Percentiles rank a stretch among this genome's conserved stretches.
phyloP scores from a whole-genome alignment of 2,113 vertebrate species.

The Trematomus loennbergii region DNA sequence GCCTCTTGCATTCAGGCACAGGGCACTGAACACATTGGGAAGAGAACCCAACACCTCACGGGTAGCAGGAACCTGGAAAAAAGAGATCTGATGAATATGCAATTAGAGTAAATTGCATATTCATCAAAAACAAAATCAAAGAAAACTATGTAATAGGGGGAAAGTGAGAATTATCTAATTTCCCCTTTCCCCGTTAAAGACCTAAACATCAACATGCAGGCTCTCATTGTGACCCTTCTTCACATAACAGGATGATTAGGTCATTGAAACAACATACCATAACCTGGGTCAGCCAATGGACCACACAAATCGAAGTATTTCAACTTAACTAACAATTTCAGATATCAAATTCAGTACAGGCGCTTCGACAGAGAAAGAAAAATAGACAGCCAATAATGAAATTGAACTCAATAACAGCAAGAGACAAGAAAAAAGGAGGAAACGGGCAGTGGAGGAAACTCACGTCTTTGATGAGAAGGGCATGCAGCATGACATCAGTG shows the following conservation, averaged over 20 bases:
- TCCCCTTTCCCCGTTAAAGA: background rate
- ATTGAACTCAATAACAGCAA: background rate
- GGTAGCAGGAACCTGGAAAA: constrained; percentile 92
- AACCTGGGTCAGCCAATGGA: background rate
- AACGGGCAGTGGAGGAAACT: constrained; percentile 71
- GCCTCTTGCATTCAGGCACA: constrained; percentile 95
- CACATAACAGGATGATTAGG: background rate
- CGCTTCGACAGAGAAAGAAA: background rate
- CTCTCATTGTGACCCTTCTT: background rate
- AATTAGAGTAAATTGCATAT: background rate
- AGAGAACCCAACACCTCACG: constrained; percentile 95
- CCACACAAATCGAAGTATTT: background rate
- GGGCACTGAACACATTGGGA: constrained; percentile 96
- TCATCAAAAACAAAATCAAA: too few species aligned
- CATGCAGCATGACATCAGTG: constrained; percentile 96
- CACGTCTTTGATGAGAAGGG: constrained; percentile 96
- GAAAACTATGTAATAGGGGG: too few species aligned
- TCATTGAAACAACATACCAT: background rate
- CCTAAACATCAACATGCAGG: background rate
- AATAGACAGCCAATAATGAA: background rate
- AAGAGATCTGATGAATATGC: constrained; percentile 28
- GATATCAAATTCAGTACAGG: background rate
- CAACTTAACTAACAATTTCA: background rate
- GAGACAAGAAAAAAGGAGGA: background rate
- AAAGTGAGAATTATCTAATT: too few species aligned